Conservation (phyloP, 2,888 invertebrate genomes). For the Scotopteryx bipunctaria region DNA sequence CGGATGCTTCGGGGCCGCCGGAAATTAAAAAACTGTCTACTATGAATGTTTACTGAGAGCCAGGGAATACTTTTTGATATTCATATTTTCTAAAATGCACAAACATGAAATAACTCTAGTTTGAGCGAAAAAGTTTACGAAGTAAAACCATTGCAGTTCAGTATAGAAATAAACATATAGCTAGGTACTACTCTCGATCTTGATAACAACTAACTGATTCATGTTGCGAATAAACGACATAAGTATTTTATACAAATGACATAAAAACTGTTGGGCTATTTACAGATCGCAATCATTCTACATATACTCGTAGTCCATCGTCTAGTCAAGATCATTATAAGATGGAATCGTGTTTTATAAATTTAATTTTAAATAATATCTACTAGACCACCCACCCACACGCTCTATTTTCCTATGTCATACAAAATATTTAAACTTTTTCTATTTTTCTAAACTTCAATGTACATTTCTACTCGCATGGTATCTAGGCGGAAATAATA, state of each 20-base stretch:
- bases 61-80: slow-evolving; percentile 28
- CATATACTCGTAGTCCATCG: no score
- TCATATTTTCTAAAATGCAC: slow-evolving; percentile 30
- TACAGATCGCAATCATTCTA: no score
- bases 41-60: slow-evolving; percentile 47
- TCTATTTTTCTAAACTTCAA: not conserved
- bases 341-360: no score
- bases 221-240: no score
- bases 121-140: slow-evolving; percentile 1
- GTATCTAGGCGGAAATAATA: slow-evolving; percentile 27
- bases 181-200: not conserved
- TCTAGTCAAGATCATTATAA: no score
- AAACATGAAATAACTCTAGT: slow-evolving; percentile 5
- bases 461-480: not conserved
- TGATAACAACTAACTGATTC: not conserved
- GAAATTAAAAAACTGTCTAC: slow-evolving; percentile 78
- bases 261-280: no score
- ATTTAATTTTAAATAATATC: no score
- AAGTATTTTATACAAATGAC: no score
- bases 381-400: no score
- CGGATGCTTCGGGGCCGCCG: slow-evolving; percentile 67
- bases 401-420: no score
- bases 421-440: not conserved
- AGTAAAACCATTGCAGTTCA: not conserved
- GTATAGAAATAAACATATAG: not conserved